A percentile compares a stretch with the other conserved stretches of the same genome.
Conservation (phyloP, 1,140 invertebrate genomes). For the Brachionus angularis region DNA sequence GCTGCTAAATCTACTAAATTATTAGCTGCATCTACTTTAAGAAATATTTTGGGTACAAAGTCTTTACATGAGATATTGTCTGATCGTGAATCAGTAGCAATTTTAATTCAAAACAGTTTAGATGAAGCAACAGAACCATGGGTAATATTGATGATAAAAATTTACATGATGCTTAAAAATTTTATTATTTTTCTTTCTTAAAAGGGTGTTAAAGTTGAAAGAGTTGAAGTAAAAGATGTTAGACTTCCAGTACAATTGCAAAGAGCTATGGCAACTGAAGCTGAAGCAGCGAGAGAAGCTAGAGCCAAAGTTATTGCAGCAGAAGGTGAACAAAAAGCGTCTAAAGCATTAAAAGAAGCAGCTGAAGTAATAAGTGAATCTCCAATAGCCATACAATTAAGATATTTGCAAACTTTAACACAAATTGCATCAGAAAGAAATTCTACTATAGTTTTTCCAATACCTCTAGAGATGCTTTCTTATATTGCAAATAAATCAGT, state of each 20-base stretch:
- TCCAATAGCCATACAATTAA: conserved; percentile 78
- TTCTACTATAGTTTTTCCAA: conserved; percentile 92
- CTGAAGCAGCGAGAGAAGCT: conserved; percentile 53
- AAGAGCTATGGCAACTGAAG: conserved; percentile 54
- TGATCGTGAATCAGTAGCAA: conserved; percentile 38
- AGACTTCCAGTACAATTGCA: conserved; percentile 50
- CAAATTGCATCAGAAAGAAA: conserved; percentile 95
- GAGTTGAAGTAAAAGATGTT: conserved; percentile 47
- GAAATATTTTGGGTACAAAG: conserved; percentile 45
- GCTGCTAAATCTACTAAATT: conserved; percentile 44
- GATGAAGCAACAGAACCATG: conserved; percentile 45
- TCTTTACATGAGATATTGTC: conserved; percentile 45
- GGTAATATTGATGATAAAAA: neutral
- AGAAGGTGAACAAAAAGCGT: conserved; percentile 45
- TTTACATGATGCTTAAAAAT: neutral
- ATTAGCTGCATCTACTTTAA: conserved; percentile 45
- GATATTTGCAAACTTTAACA: conserved; percentile 76
- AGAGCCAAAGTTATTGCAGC: conserved; percentile 50
- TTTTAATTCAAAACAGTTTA: conserved; percentile 39
- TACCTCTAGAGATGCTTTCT: conserved; percentile 81
- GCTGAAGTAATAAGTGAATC: conserved; percentile 46
- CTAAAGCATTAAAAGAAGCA: conserved; percentile 42
- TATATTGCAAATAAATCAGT: neutral
- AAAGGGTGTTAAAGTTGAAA: conserved; percentile 21
- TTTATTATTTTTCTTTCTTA: neutral